Percentiles rank a stretch among this genome's conserved stretches.
phyloP scores from a whole-genome alignment of 2,888 invertebrate species.

The Aromia moschata region DNA sequence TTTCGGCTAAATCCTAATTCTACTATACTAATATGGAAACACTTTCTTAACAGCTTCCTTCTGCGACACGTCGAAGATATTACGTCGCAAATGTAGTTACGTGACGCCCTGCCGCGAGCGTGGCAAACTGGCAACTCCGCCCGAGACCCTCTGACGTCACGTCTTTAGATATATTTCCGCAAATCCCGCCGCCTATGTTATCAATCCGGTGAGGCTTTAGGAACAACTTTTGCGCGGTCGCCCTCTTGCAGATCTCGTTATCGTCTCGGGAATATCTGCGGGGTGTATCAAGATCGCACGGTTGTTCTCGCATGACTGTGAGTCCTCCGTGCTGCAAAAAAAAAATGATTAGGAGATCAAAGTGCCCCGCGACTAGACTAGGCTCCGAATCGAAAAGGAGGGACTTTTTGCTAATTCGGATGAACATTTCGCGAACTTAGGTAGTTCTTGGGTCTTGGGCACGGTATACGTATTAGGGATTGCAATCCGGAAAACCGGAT shows the following conservation, averaged over 20 bases:
- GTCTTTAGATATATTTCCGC: slow-evolving; percentile 45
- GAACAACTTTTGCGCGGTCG: neutral
- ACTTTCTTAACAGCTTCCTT: too few relatives aligned
- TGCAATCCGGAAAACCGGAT: too few relatives aligned
- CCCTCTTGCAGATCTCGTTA: neutral
- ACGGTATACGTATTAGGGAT: too few relatives aligned
- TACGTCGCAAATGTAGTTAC: too few relatives aligned
- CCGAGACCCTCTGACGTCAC: neutral
- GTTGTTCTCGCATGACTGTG: neutral
- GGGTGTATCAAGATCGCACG: slow-evolving; percentile 1
- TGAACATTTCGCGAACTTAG: too few relatives aligned
- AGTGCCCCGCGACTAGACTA: neutral
- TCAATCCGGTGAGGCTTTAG: slow-evolving; percentile 32
- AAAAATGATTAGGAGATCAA: neutral
- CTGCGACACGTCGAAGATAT: too few relatives aligned
- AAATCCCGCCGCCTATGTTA: slow-evolving; percentile 41
- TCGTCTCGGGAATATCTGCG: neutral
- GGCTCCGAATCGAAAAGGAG: too few relatives aligned
- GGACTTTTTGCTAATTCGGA: too few relatives aligned
- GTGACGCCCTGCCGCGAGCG: too few relatives aligned
- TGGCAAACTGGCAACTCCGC: neutral
- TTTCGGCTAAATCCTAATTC: too few relatives aligned
- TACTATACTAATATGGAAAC: too few relatives aligned
- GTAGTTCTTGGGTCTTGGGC: too few relatives aligned
- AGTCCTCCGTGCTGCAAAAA: neutral